phyloP scores from a whole-genome alignment of 2,888 invertebrate genomes.

The Trachelus tabidus region DNA sequence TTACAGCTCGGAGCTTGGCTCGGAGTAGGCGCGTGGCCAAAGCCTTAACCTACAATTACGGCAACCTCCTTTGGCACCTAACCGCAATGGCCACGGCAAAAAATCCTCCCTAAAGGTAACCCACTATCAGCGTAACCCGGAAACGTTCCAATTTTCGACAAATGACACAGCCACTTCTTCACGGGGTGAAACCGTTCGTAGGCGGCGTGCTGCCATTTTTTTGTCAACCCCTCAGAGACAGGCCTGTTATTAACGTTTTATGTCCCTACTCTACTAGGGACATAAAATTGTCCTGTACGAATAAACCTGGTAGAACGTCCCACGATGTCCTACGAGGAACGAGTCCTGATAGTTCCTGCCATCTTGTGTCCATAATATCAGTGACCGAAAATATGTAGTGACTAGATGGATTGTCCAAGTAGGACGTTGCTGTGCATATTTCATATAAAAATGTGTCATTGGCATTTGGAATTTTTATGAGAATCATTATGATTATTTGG shows the following conservation, averaged over 20 bases:
- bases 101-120: constrained; percentile 1
- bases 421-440: not conserved
- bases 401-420: not conserved
- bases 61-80: constrained; percentile 9
- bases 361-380: not conserved
- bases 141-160: constrained; percentile 46
- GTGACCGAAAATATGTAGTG: not conserved
- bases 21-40: constrained; percentile 20
- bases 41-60: constrained; percentile 31
- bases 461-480: not conserved
- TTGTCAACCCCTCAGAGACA: constrained; percentile 30
- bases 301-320: not conserved
- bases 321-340: not conserved
- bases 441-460: not conserved
- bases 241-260: constrained; percentile 47
- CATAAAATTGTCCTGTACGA: constrained; percentile 36
- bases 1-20: not conserved
- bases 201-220: constrained; percentile 30
- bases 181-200: not conserved
- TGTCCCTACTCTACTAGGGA: constrained; percentile 34
- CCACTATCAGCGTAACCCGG: constrained; percentile 22
- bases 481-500: not conserved
- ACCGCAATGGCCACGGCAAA: not conserved
- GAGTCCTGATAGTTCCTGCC: not conserved
- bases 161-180: constrained; percentile 27